Evolutionary conservation across 2,888 invertebrate genomes (phyloP).

Genomic region (Drosophila hamatofila): DNA sequence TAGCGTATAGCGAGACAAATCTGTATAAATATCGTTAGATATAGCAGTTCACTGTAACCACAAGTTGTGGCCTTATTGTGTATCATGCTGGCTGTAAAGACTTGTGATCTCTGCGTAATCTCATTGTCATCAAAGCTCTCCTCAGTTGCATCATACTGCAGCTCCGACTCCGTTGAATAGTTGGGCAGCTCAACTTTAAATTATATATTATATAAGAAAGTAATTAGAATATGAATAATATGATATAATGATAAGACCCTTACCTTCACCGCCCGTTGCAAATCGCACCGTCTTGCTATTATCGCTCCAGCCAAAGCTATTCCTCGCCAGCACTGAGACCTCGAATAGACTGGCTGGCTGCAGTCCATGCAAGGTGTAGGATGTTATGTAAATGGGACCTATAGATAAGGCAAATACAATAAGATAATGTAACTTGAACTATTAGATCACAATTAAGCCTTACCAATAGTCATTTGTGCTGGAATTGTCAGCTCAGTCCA

Average conservation of each 20-base stretch:
- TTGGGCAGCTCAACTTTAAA: slow-evolving; percentile 83
- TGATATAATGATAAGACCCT: slow-evolving; percentile 3
- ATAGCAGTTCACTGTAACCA: slow-evolving; percentile 22
- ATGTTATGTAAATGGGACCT: slow-evolving; percentile 92
- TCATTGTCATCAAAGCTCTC: slow-evolving; percentile 75
- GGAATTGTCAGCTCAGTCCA: slow-evolving; percentile 85
- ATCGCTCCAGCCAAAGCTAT: slow-evolving; percentile 94
- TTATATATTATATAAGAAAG: no score
- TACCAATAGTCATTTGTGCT: slow-evolving; percentile 83
- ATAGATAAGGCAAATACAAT: slow-evolving; percentile 23
- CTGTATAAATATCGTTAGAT: slow-evolving; percentile 31
- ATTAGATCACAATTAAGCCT: slow-evolving; percentile 18
- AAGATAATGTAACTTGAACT: no score
- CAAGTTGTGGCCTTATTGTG: slow-evolving; percentile 32
- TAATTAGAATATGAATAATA: neutral
- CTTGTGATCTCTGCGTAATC: slow-evolving; percentile 73
- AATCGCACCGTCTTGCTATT: slow-evolving; percentile 91
- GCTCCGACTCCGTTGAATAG: slow-evolving; percentile 84
- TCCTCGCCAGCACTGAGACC: slow-evolving; percentile 91
- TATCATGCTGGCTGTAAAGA: slow-evolving; percentile 63
- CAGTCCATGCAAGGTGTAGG: slow-evolving; percentile 91
- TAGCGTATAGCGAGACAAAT: slow-evolving; percentile 23
- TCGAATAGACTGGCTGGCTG: slow-evolving; percentile 91
- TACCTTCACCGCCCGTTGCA: slow-evolving; percentile 91
- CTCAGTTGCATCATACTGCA: slow-evolving; percentile 72